Evolutionary conservation across 2,888 invertebrate genomes (phyloP), one percentile per base, ranked within the genome.

Genomic region (Drosophila nigricruria): DNA sequence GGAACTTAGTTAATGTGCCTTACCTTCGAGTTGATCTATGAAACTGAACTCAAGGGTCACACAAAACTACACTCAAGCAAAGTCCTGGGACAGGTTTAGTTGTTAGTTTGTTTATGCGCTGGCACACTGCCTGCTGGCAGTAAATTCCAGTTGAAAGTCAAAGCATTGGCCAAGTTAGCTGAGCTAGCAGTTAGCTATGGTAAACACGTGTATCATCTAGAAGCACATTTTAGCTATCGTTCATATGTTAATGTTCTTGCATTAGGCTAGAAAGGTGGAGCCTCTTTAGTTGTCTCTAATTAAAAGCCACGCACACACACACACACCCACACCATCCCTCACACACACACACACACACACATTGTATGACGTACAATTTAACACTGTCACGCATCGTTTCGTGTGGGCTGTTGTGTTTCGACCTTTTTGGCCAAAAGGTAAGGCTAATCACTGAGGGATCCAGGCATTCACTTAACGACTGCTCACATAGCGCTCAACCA

Each of bases 331-430:
- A 54, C 60, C 59, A 68, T n/a, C n/a, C n/a, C n/a, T n/a, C 52
- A 60, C 49, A 54, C 58, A 63, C 54, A 49, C 38, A 42, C 45
- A 60, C 38, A 38, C 23, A 23, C 27, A 38, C 16, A 23, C 12
- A 54, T 18, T 34, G 49, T 27, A 68, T 68, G 80, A 58, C 70
- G 66, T 66, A 70, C 84, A 83, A 79, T 79, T 84, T 84, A 89
- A 81, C 84, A 89, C 89, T 87, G 89, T 87, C 89, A 84, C 84
- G 84, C 84, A 84, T 84, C 84, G 88, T 74, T 79, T 87, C 72
- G 79, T 84, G 84, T 68, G 65, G 56, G 64, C 79, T 74, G 76
- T 60, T 77, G 72, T 68, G 65, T 25, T 63, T 54, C 30, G 72
- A 68, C 78, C 67, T 66, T 77, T 77, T 65, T 60, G 80, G 65